These are phyloP conservation scores for Chirona hameri DNA, from an alignment of 2,888 invertebrate species.

Conservation along the genomic window DNA sequence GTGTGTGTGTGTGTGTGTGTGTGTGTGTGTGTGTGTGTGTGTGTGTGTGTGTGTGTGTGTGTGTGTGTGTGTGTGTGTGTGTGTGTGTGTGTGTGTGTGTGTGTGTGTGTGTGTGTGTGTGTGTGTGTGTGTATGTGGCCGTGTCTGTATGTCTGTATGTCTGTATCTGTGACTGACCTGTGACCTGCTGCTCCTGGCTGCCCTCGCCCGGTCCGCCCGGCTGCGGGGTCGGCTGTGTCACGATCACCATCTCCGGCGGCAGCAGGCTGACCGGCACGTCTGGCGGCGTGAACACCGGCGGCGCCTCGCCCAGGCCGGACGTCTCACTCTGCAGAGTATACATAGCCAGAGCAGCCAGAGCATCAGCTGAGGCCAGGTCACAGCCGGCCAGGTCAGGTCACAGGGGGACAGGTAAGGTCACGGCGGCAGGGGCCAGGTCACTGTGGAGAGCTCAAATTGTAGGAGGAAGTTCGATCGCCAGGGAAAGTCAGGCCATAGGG, in stretches of 20 bases:
- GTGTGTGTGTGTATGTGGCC: too few relatives aligned
- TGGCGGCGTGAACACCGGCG: constrained; percentile 48
- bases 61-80: too few relatives aligned
- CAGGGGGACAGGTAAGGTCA: neutral
- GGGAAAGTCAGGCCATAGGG: too few relatives aligned
- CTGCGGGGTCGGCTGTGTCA: constrained; percentile 55
- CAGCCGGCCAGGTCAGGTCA: neutral
- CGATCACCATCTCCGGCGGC: constrained; percentile 52
- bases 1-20: too few relatives aligned
- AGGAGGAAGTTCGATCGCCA: too few relatives aligned
- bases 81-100: too few relatives aligned
- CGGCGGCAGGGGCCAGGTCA: neutral
- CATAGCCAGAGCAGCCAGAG: neutral
- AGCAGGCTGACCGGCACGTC: constrained; percentile 52
- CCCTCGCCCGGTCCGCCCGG: neutral
- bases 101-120: too few relatives aligned
- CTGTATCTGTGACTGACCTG: neutral
- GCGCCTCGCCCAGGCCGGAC: neutral
- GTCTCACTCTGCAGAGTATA: neutral
- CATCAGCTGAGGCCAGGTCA: neutral
- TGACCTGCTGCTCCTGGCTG: neutral
- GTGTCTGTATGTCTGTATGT: too few relatives aligned
- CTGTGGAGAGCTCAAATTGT: too few relatives aligned
- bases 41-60: too few relatives aligned
- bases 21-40: too few relatives aligned